Percentiles rank a stretch among this genome's conserved stretches.
Evolutionary conservation across 2,797 vertebrate species (phyloP).

Genomic region (Oceanodroma leucorhoa): DNA sequence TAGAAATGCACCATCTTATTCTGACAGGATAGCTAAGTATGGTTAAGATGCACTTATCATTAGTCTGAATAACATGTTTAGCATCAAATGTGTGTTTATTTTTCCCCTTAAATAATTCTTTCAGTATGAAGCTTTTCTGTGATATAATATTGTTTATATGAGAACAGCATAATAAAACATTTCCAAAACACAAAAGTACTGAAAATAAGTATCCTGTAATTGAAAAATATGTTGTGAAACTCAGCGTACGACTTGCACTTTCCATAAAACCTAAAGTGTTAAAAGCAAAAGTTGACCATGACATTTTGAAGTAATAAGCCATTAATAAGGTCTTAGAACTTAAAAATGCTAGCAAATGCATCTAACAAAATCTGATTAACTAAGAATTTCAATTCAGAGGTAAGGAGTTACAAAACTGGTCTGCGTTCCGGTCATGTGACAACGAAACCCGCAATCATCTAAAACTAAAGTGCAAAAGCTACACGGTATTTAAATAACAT

Average conservation of each 20-base stretch:
- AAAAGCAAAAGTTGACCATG: neutral
- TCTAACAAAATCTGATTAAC: neutral
- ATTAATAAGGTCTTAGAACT: neutral
- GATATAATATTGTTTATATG: neutral
- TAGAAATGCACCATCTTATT: neutral
- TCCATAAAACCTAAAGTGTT: neutral
- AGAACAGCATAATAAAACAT: neutral
- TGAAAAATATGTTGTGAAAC: neutral
- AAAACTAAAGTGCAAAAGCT: neutral
- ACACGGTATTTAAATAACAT: neutral
- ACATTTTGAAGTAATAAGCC: neutral
- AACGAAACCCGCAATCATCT: neutral
- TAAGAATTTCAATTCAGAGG: neutral
- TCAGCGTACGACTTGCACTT: accelerated
- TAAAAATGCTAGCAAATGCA: neutral
- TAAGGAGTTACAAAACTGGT: neutral
- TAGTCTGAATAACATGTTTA: neutral
- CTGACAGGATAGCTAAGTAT: neutral
- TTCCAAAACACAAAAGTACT: neutral
- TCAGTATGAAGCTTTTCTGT: neutral
- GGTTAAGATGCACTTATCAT: neutral
- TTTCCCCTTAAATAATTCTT: neutral
- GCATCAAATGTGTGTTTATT: neutral
- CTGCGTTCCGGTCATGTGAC: neutral
- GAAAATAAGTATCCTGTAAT: neutral